These are phyloP conservation scores for Thymallus thymallus DNA, from an alignment of 2,113 vertebrate genomes.

Conservation along the genomic window DNA sequence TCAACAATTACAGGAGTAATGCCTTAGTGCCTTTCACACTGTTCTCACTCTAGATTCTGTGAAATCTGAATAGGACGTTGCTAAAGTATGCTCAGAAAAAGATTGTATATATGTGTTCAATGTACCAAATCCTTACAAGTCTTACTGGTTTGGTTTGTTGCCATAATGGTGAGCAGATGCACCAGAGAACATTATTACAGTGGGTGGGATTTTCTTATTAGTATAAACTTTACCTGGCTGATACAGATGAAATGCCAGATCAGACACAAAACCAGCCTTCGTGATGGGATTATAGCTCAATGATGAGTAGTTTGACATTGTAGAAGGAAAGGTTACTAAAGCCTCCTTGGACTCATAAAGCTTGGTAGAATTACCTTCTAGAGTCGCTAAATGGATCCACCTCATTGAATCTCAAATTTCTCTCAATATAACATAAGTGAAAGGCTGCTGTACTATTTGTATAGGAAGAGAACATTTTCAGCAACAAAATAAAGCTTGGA, in stretches of 20 bases:
- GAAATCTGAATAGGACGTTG: no score
- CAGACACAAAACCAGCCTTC: conserved; percentile 31
- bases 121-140: no score
- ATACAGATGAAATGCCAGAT: conserved; percentile 33
- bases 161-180: no score
- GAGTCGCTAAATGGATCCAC: no score
- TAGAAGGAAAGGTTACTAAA: conserved; percentile 45
- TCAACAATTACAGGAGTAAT: no score
- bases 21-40: no score
- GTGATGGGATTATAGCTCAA: conserved; percentile 46
- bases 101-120: no score
- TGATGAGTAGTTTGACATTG: conserved; percentile 55
- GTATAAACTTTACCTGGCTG: conserved; percentile 35
- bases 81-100: no score
- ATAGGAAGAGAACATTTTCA: conserved; percentile 1
- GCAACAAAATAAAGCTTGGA: conserved; percentile 37
- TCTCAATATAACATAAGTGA: no score
- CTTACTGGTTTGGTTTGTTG: no score
- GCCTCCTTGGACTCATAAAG: conserved; percentile 13
- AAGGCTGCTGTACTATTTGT: neutral
- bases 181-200: neutral
- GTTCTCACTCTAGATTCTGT: no score
- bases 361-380: conserved; percentile 11
- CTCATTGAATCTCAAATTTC: no score
- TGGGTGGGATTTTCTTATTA: conserved; percentile 13